A percentile compares a stretch with the other conserved stretches of the same genome.
These are phyloP conservation scores for Pyrgilauda ruficollis DNA, from an alignment of 2,113 vertebrate species.

Conservation along the genomic window DNA sequence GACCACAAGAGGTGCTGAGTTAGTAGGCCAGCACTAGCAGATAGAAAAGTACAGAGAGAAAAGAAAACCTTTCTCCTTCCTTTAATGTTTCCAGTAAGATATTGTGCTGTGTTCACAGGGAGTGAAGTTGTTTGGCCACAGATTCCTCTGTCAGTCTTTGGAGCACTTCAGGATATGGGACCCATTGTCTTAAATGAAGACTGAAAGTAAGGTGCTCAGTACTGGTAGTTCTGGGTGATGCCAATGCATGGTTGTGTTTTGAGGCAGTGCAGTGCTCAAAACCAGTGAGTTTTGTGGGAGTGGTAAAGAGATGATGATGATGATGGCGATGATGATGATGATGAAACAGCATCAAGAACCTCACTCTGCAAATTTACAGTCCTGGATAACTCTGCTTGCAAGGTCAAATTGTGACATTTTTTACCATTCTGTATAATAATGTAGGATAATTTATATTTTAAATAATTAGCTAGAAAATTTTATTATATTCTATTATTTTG, in stretches of 20 bases:
- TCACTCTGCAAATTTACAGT: neutral
- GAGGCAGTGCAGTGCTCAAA: neutral
- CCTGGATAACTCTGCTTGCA: neutral
- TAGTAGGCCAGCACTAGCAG: neutral
- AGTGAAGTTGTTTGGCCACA: neutral
- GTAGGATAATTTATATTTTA: neutral
- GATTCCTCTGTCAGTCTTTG: neutral
- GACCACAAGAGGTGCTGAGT: neutral
- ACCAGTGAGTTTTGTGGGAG: neutral
- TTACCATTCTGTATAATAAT: neutral
- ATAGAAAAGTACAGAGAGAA: neutral
- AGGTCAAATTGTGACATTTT: neutral
- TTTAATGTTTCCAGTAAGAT: neutral
- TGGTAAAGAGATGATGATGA: neutral
- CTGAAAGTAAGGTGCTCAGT: neutral
- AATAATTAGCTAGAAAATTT: neutral
- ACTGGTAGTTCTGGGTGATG: neutral
- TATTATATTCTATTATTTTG: neutral
- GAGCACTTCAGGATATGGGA: neutral
- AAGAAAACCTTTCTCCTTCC: neutral
- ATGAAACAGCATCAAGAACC: neutral
- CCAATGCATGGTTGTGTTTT: neutral
- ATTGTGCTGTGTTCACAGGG: neutral
- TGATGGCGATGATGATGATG: neutral
- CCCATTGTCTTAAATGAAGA: neutral